Evolutionary conservation across 2,888 invertebrate species (phyloP).

Genomic region (Myopa tessellatipennis): DNA sequence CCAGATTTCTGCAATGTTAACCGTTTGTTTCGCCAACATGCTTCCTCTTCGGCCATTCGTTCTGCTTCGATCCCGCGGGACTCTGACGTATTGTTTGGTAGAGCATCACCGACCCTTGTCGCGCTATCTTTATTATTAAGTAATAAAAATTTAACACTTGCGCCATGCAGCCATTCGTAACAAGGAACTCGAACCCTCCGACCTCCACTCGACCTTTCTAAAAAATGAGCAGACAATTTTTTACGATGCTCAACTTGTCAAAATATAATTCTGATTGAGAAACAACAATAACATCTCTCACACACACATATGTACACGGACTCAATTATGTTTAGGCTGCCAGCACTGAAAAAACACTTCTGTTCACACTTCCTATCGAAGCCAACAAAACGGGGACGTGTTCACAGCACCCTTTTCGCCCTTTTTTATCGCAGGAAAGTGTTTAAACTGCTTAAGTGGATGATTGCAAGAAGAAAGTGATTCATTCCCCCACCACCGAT

Average conservation of each 20-base stretch:
- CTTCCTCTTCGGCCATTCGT: not conserved
- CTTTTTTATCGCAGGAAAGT: constrained; percentile 30
- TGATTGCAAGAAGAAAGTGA: constrained; percentile 15
- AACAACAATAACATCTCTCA: constrained; percentile 5
- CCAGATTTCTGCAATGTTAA: not conserved
- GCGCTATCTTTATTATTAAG: constrained; percentile 62
- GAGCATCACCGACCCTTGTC: constrained; percentile 35
- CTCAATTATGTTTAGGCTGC: constrained; percentile 48
- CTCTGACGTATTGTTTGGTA: not conserved
- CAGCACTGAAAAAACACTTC: constrained; percentile 29
- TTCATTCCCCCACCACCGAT: constrained; percentile 6
- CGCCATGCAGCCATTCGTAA: constrained; percentile 38
- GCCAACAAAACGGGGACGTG: not conserved
- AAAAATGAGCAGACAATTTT: constrained; percentile 57
- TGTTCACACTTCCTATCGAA: constrained; percentile 14
- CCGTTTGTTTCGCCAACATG: too few species aligned
- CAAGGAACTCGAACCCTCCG: constrained; percentile 15
- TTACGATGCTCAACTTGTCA: constrained; percentile 63
- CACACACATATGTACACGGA: constrained; percentile 31
- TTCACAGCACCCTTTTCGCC: constrained; percentile 28
- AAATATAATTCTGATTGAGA: constrained; percentile 65
- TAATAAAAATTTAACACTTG: constrained; percentile 67
- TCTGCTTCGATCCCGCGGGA: constrained; percentile 34
- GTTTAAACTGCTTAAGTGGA: constrained; percentile 34
- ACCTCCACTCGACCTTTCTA: constrained; percentile 1